Conservation (phyloP, 2,113 vertebrate species). For the Trochalopteron elliotii region DNA sequence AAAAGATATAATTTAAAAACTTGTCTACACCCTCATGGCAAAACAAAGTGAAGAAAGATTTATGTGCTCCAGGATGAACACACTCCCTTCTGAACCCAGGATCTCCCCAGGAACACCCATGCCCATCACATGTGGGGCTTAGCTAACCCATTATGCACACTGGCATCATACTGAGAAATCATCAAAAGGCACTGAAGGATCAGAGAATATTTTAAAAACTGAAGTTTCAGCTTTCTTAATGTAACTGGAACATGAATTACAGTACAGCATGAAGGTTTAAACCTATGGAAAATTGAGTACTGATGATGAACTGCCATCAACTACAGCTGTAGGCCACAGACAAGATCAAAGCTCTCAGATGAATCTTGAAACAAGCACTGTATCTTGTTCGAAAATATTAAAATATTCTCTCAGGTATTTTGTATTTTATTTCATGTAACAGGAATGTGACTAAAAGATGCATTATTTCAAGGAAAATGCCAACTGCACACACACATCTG, state of each 20-base stretch:
- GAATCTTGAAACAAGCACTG: neutral
- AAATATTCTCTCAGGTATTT: neutral
- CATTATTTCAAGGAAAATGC: neutral
- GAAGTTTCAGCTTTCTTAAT: neutral
- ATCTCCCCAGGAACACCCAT: neutral
- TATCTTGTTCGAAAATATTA: neutral
- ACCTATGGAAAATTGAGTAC: neutral
- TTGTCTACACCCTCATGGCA: neutral
- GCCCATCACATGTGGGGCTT: rapidly evolving
- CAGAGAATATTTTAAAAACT: neutral
- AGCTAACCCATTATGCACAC: neutral
- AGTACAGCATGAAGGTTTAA: neutral
- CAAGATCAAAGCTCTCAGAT: constrained; percentile 27
- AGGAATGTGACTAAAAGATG: neutral
- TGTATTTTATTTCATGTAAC: neutral
- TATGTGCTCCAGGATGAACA: neutral
- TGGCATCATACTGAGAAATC: neutral
- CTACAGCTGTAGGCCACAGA: neutral
- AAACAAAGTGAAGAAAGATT: neutral
- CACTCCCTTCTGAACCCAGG: neutral
- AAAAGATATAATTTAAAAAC: neutral
- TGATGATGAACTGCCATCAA: neutral
- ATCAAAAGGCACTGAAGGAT: neutral
- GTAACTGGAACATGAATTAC: neutral
- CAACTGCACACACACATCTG: neutral